Percentiles rank a stretch among this genome's conserved stretches.
These are phyloP conservation scores for Megaceryle maxima DNA, from an alignment of 2,113 vertebrate species.

Conservation along the genomic window DNA sequence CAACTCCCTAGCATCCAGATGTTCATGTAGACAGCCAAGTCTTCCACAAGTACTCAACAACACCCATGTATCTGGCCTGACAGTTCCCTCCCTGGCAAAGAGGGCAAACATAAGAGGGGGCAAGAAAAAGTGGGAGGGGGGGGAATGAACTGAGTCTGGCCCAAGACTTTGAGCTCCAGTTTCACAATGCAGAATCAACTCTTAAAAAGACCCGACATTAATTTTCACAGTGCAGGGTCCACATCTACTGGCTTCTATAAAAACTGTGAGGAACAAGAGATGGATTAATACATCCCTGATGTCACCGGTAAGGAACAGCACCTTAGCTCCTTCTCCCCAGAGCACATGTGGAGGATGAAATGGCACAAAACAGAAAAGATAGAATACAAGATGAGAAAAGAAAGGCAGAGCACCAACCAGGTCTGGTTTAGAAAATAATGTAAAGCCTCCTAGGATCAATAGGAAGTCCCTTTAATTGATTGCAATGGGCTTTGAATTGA, in stretches of 20 bases:
- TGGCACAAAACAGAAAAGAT: neutral
- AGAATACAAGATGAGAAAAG: neutral
- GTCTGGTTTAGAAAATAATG: neutral
- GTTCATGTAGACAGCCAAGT: neutral
- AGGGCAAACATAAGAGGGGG: neutral
- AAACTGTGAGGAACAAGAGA: neutral
- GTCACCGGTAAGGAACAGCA: neutral
- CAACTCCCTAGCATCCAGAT: neutral
- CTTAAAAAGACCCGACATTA: neutral
- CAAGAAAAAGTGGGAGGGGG: neutral
- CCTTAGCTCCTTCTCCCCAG: neutral
- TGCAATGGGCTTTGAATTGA: conserved; percentile 37
- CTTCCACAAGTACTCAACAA: neutral
- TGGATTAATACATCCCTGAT: neutral
- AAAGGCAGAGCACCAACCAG: neutral
- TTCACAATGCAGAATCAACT: neutral
- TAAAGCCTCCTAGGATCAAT: neutral
- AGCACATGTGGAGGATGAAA: neutral
- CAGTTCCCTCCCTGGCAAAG: neutral
- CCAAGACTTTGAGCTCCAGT: neutral
- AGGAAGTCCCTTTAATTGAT: conserved; percentile 28
- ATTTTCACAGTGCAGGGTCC: neutral
- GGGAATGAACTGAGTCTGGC: neutral
- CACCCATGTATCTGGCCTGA: neutral
- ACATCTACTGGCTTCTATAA: neutral